Percentiles rank a stretch among this genome's conserved stretches.
Conservation (phyloP, 64 coral and sea anemone genomes). For the Stylophora pistillata region DNA sequence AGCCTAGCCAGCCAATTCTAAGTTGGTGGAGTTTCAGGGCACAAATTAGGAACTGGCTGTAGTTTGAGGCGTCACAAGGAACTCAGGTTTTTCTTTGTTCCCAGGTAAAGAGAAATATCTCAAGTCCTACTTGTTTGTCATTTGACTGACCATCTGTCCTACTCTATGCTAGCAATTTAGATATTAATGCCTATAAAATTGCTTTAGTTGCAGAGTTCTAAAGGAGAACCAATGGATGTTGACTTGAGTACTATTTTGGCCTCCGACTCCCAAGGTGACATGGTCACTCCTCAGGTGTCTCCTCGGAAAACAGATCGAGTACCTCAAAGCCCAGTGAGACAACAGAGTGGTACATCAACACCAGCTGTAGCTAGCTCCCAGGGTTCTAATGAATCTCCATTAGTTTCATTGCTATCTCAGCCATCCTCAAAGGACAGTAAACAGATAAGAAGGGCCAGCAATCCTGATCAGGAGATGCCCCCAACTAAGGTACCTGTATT, state of each 20-base stretch:
- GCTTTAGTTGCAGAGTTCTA: background rate
- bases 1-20: too few species aligned
- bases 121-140: too few species aligned
- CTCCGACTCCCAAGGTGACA: background rate
- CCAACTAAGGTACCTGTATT: constrained; percentile 1
- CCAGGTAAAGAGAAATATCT: too few species aligned
- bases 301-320: constrained; percentile 12
- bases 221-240: constrained; percentile 60
- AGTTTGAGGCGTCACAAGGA: too few species aligned
- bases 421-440: constrained; percentile 33
- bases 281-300: constrained; percentile 19
- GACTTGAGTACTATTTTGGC: background rate
- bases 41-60: too few species aligned
- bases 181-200: background rate
- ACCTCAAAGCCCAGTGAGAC: constrained; percentile 1
- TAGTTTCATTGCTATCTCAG: constrained; percentile 54
- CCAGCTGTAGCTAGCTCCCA: background rate
- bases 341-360: background rate
- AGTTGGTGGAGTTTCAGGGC: too few species aligned
- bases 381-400: constrained; percentile 24
- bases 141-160: too few species aligned
- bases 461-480: constrained; percentile 4
- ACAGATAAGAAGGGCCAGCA: constrained; percentile 5
- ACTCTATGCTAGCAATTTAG: too few species aligned
- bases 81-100: too few species aligned